phyloP scores from a whole-genome alignment of 2,797 vertebrate genomes.

The Anabas testudineus region DNA sequence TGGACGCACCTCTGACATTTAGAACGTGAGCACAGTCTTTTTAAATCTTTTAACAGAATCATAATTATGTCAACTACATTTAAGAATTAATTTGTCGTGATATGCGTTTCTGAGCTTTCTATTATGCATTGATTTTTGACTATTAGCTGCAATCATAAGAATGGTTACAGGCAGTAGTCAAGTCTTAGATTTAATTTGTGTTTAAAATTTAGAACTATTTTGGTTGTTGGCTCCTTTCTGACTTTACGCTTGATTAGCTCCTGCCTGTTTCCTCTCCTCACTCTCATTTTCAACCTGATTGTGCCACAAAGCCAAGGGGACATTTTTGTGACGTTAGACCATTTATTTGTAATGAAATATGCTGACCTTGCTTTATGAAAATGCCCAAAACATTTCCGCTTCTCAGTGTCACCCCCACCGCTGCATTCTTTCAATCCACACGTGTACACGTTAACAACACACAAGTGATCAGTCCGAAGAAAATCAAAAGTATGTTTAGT shows the following conservation, averaged over 20 bases:
- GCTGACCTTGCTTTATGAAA: conserved; percentile 53
- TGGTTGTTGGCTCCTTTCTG: conserved; percentile 2
- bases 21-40: not conserved
- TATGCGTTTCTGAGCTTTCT: not conserved
- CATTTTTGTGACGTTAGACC: conserved; percentile 24
- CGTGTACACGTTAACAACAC: not conserved
- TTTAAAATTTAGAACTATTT: conserved; percentile 10
- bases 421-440: conserved; percentile 11
- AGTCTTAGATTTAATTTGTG: not conserved
- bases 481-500: conserved; percentile 1
- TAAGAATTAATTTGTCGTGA: not conserved
- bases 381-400: conserved; percentile 62
- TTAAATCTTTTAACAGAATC: conserved; percentile 1
- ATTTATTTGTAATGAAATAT: conserved; percentile 46
- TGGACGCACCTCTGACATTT: conserved; percentile 11
- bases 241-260: not conserved
- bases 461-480: not conserved
- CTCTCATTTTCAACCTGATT: conserved; percentile 41
- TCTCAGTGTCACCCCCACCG: conserved; percentile 41
- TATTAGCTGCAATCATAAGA: not conserved
- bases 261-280: conserved; percentile 18
- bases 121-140: not conserved
- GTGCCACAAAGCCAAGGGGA: conserved; percentile 14
- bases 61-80: not conserved
- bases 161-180: no score